Percentiles rank a stretch among this genome's conserved stretches.
These are phyloP conservation scores for Caradrina kadenii DNA, from an alignment of 2,888 invertebrate species.

Conservation along the genomic window DNA sequence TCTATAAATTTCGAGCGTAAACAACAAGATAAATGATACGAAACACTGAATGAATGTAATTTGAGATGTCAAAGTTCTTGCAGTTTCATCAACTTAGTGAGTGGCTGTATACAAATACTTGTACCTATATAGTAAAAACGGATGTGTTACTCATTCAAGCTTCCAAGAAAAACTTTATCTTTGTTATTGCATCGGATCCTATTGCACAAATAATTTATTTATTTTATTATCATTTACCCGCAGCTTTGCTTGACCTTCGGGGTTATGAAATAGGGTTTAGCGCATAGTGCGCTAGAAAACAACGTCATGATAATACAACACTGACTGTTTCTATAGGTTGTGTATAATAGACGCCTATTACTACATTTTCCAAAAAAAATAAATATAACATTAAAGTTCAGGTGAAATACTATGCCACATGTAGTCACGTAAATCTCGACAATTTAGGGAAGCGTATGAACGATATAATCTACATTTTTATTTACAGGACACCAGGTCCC, in stretches of 20 bases:
- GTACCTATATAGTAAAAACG: slow-evolving; percentile 53
- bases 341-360: neutral
- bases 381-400: no score
- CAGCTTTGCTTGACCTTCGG: slow-evolving; percentile 48
- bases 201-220: slow-evolving; percentile 45
- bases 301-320: slow-evolving; percentile 29
- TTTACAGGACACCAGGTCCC: no score
- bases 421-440: no score
- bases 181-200: slow-evolving; percentile 37
- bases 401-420: no score
- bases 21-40: slow-evolving; percentile 12
- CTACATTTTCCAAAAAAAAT: no score
- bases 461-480: no score
- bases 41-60: slow-evolving; percentile 36
- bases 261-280: slow-evolving; percentile 35
- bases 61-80: slow-evolving; percentile 36
- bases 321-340: slow-evolving; percentile 4
- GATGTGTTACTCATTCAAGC: slow-evolving; percentile 56
- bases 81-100: slow-evolving; percentile 37
- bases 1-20: slow-evolving; percentile 39
- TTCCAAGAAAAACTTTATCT: slow-evolving; percentile 60
- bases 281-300: slow-evolving; percentile 30
- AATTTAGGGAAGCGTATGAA: no score
- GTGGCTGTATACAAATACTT: slow-evolving; percentile 37
- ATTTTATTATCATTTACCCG: slow-evolving; percentile 37